A percentile compares a stretch with the other conserved stretches of the same genome.
phyloP scores from a whole-genome alignment of 2,113 vertebrate species.

The Oostethus manadensis region DNA sequence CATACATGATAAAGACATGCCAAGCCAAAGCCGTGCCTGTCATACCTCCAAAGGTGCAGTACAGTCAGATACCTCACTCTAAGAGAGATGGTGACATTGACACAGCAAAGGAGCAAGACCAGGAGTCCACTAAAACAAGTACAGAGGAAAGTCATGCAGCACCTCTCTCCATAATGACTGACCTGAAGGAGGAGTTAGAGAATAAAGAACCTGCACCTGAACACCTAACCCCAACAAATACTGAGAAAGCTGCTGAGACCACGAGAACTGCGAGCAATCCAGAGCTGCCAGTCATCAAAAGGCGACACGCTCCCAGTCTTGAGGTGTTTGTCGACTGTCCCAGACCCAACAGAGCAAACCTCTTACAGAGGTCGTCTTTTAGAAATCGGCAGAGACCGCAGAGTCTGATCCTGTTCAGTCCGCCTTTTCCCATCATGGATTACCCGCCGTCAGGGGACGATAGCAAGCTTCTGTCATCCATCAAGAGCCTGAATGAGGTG shows the following conservation, averaged over 20 bases:
- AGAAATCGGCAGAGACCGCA: slow-evolving; percentile 91
- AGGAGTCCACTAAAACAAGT: slow-evolving; percentile 35
- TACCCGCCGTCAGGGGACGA: slow-evolving; percentile 81
- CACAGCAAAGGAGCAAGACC: slow-evolving; percentile 61
- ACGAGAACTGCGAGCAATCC: slow-evolving; percentile 47
- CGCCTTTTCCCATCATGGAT: slow-evolving; percentile 95
- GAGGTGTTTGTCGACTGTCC: slow-evolving; percentile 82
- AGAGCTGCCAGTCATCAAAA: slow-evolving; percentile 75
- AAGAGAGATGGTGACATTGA: slow-evolving; percentile 66
- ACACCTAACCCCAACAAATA: slow-evolving; percentile 54
- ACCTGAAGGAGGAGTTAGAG: slow-evolving; percentile 78
- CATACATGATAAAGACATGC: slow-evolving; percentile 95
- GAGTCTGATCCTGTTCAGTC: slow-evolving; percentile 94
- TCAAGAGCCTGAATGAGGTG: slow-evolving; percentile 79
- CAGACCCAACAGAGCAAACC: slow-evolving; percentile 77
- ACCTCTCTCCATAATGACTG: slow-evolving; percentile 62
- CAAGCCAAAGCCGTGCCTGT: slow-evolving; percentile 92
- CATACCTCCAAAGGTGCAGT: slow-evolving; percentile 90
- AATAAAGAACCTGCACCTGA: slow-evolving; percentile 65
- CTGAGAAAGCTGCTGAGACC: slow-evolving; percentile 54
- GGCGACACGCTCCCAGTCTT: slow-evolving; percentile 79
- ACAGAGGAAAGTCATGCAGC: slow-evolving; percentile 54
- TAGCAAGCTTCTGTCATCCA: slow-evolving; percentile 81
- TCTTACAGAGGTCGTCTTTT: slow-evolving; percentile 84
- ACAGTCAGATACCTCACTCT: slow-evolving; percentile 88